Evolutionary conservation across 1,140 invertebrate species (phyloP), one percentile per base, ranked within the genome.

Genomic region (Cephus cinctus): DNA sequence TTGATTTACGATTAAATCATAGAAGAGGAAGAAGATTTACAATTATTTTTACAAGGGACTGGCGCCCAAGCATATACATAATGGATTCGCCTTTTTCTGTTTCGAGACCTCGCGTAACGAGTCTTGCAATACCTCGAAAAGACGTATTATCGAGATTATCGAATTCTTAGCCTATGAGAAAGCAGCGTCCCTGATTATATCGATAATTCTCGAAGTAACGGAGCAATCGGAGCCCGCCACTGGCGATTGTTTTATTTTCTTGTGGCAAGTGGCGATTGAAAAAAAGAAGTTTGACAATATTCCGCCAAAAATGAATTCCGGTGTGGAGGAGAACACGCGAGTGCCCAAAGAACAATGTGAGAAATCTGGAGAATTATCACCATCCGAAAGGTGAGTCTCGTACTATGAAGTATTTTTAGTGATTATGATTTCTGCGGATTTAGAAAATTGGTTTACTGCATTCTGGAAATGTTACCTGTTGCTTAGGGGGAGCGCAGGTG

Each of bases 261-360:
- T 9, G 23, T 30, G 21, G 30, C 21, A 22, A 36, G 38, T 48
- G 35, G 36, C 30, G 43, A 56, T 51, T 31, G 49, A 57, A 51
- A 56, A 47, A 32, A 44, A 50, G 30, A 21, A 12, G 47, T 16
- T 31, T 31, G 25, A 30, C 27, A 20, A 21, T 50, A 51, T 59
- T 52, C 48, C 53, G 54, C 47, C 52, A 57, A 57, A 61, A 49
- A 65, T 62, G 59, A 62, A 60, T 60, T 48, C 57, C 30, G 54
- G 40, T 34, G 38, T 48, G 46, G 43, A 34, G 20, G 54, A 56
- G 11, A 35, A 49, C 20, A 47, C 47, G 21, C 43, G 51, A n/a
- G n/a, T 55, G 1, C 15, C 15, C 15, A 36, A 57, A 5, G 45
- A 57, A 8, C 18, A 25, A 25, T 15, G 43, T 0, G 47, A 55